Percentiles rank a stretch among this genome's conserved stretches.
Conservation (phyloP, 1,140 invertebrate species). For the Ceratina australensis region DNA sequence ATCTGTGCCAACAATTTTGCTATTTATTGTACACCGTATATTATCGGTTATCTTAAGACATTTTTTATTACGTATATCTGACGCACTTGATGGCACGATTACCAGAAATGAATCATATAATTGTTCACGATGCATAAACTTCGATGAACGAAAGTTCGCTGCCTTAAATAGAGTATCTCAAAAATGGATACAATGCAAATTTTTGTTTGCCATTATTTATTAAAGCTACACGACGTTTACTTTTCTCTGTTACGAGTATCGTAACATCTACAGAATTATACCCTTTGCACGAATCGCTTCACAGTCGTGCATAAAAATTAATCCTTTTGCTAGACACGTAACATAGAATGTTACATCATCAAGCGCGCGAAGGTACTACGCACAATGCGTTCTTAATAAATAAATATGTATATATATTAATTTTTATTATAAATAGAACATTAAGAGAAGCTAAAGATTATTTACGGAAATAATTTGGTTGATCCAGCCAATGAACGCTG, state of each 20-base stretch:
- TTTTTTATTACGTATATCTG: slow-evolving; percentile 32
- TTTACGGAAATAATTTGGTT: slow-evolving; percentile 98
- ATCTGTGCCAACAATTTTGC: slow-evolving; percentile 10
- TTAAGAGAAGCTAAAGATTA: slow-evolving; percentile 83
- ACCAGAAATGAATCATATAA: slow-evolving; percentile 26
- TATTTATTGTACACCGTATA: slow-evolving; percentile 7
- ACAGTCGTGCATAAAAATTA: not conserved
- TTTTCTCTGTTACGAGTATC: slow-evolving; percentile 3
- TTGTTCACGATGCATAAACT: slow-evolving; percentile 8
- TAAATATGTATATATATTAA: slow-evolving; percentile 40
- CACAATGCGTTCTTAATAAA: slow-evolving; percentile 49
- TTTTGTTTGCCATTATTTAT: slow-evolving; percentile 5
- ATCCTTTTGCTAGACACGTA: slow-evolving; percentile 19
- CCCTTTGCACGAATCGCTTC: slow-evolving; percentile 4
- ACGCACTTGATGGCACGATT: slow-evolving; percentile 57
- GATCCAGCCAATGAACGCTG: slow-evolving; percentile 97
- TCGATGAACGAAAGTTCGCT: slow-evolving; percentile 27
- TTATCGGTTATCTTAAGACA: slow-evolving; percentile 27
- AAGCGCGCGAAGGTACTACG: slow-evolving; percentile 52
- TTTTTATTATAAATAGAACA: slow-evolving; percentile 27
- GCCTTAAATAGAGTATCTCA: slow-evolving; percentile 35
- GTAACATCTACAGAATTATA: slow-evolving; percentile 15
- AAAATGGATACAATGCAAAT: slow-evolving; percentile 2
- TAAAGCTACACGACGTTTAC: slow-evolving; percentile 26
- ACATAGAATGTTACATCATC: slow-evolving; percentile 36